A percentile compares a stretch with the other conserved stretches of the same genome.
Evolutionary conservation across 2,797 vertebrate genomes (phyloP).

Genomic region (Amphiprion clarkii): DNA sequence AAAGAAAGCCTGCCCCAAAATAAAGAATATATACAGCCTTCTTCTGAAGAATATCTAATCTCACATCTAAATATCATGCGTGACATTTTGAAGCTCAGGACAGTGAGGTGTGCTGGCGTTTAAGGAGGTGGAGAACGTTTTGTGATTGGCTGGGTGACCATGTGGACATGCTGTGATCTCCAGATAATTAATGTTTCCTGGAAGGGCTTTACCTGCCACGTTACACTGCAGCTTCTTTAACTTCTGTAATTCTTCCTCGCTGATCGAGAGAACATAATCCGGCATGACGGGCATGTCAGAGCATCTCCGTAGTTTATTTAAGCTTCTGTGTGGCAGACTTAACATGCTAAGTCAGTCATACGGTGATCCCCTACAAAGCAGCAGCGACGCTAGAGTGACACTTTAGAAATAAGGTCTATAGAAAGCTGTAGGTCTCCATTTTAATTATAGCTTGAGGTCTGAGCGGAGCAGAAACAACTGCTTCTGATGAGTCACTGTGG

Average conservation of each 20-base stretch:
- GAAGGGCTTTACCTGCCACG: slow-evolving; percentile 24
- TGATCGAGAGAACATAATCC: neutral
- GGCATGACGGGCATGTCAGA: neutral
- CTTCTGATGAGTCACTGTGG: neutral
- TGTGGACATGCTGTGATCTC: slow-evolving; percentile 4
- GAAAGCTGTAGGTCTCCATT: neutral
- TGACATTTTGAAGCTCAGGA: no score
- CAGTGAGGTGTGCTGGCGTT: no score
- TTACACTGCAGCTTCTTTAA: neutral
- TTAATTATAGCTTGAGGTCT: no score
- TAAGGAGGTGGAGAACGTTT: no score
- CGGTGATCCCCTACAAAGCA: neutral
- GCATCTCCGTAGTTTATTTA: slow-evolving; percentile 9
- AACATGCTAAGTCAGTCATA: neutral
- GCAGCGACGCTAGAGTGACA: neutral
- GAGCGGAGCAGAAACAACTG: no score
- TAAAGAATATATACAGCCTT: no score
- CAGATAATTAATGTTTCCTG: slow-evolving; percentile 21
- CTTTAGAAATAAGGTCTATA: neutral
- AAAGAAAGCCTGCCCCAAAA: no score
- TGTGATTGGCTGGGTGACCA: neutral
- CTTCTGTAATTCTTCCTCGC: slow-evolving; percentile 4
- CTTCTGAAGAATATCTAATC: no score
- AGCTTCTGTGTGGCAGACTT: slow-evolving; percentile 4
- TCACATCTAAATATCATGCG: no score